Evolutionary conservation across 2,797 vertebrate genomes (phyloP).

Genomic region (Sitta carolinensis): DNA sequence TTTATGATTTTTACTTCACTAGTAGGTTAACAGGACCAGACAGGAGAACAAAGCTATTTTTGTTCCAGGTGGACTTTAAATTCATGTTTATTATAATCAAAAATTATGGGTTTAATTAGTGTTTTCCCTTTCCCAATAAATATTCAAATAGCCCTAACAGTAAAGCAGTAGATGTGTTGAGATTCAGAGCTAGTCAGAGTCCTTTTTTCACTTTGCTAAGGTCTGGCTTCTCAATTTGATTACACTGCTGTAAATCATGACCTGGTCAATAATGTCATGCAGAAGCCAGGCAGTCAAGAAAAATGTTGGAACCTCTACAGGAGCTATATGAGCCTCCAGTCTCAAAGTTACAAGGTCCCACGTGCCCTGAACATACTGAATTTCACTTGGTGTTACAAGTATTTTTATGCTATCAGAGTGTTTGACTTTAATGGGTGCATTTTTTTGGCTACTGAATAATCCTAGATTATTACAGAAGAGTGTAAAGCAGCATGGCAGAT

Average conservation of each 20-base stretch:
- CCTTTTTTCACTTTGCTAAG: neutral
- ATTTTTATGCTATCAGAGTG: neutral
- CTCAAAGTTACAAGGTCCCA: neutral
- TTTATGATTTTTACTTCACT: neutral
- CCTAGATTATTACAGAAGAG: neutral
- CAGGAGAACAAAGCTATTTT: neutral
- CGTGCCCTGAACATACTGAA: neutral
- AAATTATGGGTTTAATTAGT: neutral
- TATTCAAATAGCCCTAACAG: neutral
- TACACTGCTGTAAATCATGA: neutral
- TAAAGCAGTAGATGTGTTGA: neutral
- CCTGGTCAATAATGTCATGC: neutral
- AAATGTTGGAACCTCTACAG: neutral
- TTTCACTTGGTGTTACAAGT: neutral
- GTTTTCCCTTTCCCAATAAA: neutral
- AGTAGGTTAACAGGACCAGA: neutral
- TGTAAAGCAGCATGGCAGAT: neutral
- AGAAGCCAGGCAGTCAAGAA: neutral
- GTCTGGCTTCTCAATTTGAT: neutral
- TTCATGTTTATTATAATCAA: neutral
- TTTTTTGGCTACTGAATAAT: neutral
- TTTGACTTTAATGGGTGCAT: neutral
- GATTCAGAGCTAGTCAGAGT: neutral
- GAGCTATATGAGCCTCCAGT: accelerated
- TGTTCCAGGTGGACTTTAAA: neutral